Evolutionary conservation across 2,888 invertebrate species (phyloP), one percentile per base, ranked within the genome.

Genomic region (Argyra leucocephala): DNA sequence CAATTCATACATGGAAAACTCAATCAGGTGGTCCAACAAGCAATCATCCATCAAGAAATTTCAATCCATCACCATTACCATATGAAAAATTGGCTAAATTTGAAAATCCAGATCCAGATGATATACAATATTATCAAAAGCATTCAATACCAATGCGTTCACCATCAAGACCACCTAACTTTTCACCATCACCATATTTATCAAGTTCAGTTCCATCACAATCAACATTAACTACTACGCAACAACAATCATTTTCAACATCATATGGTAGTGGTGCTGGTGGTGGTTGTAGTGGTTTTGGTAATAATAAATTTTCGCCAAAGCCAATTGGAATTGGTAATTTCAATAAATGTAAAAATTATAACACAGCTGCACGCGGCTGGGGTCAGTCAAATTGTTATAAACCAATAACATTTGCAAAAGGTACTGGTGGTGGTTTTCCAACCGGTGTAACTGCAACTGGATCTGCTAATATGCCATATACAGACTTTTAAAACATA

Each of bases 281-380:
- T 48, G 65, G 65, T 23, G 31, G 22, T n/a, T 18, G 60, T 1
- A 62, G 65, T 3, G 65, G 64, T n/a, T 67, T 63, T 1, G 61
- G 59, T 18, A 68, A 63, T 15, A 58, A 67, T 57, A 63, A 64
- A 22, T 48, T 62, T 2, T 37, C 63, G 3, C 57, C 23, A 62
- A n/a, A 64, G 48, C 62, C 2, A 10, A 66, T 63, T 12, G 48
- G 48, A 36, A 64, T 68, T 7, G 69, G 67, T 23, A 70, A 72
- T 66, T 63, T 73, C 23, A 67, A 71, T 21, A 70, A 72, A 18
- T 72, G 70, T 64, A 74, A 74, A 22, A 91, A 90, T 73, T 93
- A 91, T 78, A 93, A 93, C 72, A 90, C 89, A 0, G 90, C 91
- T 37, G 88, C 93, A 5, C 84, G 91, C 37, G 92, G 92, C 1